A percentile compares a stretch with the other conserved stretches of the same genome.
Evolutionary conservation across 2,888 invertebrate species (phyloP).

Genomic region (Cremastinae sp.): DNA sequence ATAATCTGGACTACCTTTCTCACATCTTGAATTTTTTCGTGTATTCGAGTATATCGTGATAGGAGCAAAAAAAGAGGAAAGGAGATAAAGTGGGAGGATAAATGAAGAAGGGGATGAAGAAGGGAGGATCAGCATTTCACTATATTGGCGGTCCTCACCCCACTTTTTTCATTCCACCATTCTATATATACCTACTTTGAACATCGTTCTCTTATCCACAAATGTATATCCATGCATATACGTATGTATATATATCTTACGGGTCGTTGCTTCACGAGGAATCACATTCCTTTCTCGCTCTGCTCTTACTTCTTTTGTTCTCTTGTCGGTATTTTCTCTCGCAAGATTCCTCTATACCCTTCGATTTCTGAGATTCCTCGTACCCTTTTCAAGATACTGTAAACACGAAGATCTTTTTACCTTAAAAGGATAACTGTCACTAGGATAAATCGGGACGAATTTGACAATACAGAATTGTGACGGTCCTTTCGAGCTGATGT

Average conservation of each 20-base stretch:
- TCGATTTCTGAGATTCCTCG: conserved; percentile 11
- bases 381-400: conserved; percentile 21
- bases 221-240: not conserved
- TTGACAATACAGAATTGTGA: not conserved
- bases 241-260: conserved; percentile 3
- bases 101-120: not conserved
- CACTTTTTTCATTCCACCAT: conserved; percentile 1
- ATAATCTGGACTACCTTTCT: conserved; percentile 60
- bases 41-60: conserved; percentile 32
- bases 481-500: not conserved
- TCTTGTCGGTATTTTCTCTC: not conserved
- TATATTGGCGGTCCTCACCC: conserved; percentile 10
- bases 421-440: conserved; percentile 9
- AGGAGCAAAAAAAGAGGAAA: no score
- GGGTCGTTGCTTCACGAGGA: no score
- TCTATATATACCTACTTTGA: conserved; percentile 4
- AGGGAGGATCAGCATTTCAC: conserved; percentile 17
- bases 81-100: no score
- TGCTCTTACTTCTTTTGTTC: not conserved
- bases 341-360: not conserved
- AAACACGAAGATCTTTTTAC: conserved; percentile 27
- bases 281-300: conserved; percentile 30
- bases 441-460: conserved; percentile 10
- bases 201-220: conserved; percentile 20
- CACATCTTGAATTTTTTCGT: conserved; percentile 46